Percentiles rank a stretch among this genome's conserved stretches.
phyloP scores from a whole-genome alignment of 53 echinoderm and acorn worm genomes.

The Patiria pectinifera region DNA sequence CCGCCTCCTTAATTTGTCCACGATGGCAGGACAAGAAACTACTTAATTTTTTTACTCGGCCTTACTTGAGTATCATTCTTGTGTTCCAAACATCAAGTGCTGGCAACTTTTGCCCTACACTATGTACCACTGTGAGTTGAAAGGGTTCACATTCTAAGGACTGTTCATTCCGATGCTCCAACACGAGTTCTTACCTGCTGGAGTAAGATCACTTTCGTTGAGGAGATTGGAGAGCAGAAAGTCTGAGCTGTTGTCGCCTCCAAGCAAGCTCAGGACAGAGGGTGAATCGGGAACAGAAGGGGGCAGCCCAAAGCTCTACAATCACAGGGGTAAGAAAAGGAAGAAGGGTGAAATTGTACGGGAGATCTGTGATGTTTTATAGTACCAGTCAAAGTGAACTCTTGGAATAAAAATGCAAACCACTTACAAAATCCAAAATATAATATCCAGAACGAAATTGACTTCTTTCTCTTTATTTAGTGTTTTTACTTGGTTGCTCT shows the following conservation, averaged over 20 bases:
- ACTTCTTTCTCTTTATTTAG: too few species aligned
- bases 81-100: too few species aligned
- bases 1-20: too few species aligned
- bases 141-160: neutral
- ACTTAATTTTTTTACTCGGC: too few species aligned
- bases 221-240: constrained; percentile 89
- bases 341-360: neutral
- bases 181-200: constrained; percentile 75
- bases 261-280: constrained; percentile 91
- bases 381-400: neutral
- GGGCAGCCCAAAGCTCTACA: constrained; percentile 70
- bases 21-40: too few species aligned
- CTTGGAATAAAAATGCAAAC: too few species aligned
- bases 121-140: too few species aligned
- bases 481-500: too few species aligned
- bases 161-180: neutral
- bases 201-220: constrained; percentile 95
- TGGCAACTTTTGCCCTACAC: too few species aligned
- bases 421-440: too few species aligned
- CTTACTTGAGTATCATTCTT: too few species aligned
- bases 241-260: constrained; percentile 97
- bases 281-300: constrained; percentile 97
- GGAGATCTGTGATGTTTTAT: neutral
- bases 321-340: neutral
- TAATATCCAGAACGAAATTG: too few species aligned